These are phyloP conservation scores for Drosophila histrio DNA, from an alignment of 2,888 invertebrate genomes.

Conservation along the genomic window DNA sequence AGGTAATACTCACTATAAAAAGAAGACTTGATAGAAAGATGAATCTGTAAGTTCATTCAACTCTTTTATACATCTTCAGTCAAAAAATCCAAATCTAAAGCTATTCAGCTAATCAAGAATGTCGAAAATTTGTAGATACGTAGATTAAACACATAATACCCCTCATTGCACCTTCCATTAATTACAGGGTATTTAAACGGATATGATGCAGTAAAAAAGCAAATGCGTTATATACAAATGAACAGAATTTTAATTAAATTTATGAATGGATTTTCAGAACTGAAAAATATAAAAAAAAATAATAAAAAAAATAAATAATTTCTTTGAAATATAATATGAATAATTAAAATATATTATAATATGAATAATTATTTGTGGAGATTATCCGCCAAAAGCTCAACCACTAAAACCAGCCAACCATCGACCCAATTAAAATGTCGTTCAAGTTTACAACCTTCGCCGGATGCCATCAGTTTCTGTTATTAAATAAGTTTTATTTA, in stretches of 20 bases:
- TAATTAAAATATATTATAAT: neutral
- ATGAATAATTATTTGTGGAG: neutral
- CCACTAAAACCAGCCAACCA: neutral
- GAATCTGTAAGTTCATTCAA: too few species aligned
- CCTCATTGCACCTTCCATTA: neutral
- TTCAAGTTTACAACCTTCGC: conserved; percentile 70
- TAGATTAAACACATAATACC: too few species aligned
- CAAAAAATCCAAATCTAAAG: too few species aligned
- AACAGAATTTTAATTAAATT: conserved; percentile 12
- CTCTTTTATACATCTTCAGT: too few species aligned
- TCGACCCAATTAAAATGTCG: conserved; percentile 56
- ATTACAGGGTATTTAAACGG: conserved; percentile 22
- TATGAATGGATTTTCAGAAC: conserved; percentile 19
- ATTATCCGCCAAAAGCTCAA: neutral
- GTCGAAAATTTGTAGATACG: too few species aligned
- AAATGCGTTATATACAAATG: conserved; percentile 6
- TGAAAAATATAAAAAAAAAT: neutral
- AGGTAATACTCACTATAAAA: too few species aligned
- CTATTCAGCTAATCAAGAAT: too few species aligned
- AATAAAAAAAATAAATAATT: neutral
- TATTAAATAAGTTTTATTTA: conserved; percentile 38
- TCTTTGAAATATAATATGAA: neutral
- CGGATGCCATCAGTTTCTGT: conserved; percentile 30
- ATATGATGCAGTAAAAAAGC: conserved; percentile 56
- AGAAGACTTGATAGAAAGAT: too few species aligned